Percentiles rank a stretch among this genome's conserved stretches.
phyloP scores from a whole-genome alignment of 1,140 invertebrate genomes.

The Bombus terrestris region DNA sequence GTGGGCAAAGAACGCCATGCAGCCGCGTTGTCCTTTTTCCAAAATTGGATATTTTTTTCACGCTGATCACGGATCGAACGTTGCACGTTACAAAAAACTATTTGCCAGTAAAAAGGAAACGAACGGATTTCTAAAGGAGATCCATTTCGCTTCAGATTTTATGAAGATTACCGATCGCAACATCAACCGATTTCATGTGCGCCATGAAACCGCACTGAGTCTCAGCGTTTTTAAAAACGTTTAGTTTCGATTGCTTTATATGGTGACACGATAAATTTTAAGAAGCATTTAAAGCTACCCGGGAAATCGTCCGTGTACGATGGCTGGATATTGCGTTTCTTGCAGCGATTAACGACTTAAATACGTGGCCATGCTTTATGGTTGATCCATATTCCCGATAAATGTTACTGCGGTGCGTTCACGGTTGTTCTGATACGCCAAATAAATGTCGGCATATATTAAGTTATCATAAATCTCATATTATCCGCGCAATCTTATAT shows the following conservation, averaged over 20 bases:
- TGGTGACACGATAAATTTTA: constrained; percentile 11
- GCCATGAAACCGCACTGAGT: background rate
- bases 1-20: background rate
- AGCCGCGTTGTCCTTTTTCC: background rate
- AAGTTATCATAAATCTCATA: background rate
- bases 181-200: background rate
- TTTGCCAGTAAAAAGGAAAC: background rate
- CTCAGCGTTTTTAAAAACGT: constrained; percentile 13
- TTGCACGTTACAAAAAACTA: background rate
- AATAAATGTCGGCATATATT: background rate
- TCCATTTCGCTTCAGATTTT: background rate
- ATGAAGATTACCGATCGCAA: background rate
- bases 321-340: constrained; percentile 4
- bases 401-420: background rate
- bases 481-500: background rate
- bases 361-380: constrained; percentile 3
- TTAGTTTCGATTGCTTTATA: background rate
- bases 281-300: background rate
- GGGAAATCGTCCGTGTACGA: constrained; percentile 1
- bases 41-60: constrained; percentile 45
- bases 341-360: constrained; percentile 8
- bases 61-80: background rate
- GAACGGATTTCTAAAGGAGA: background rate
- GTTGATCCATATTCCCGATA: constrained; percentile 25
- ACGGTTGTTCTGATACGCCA: background rate